Conservation (phyloP, 1,140 invertebrate genomes). For the Fopius arisanus region DNA sequence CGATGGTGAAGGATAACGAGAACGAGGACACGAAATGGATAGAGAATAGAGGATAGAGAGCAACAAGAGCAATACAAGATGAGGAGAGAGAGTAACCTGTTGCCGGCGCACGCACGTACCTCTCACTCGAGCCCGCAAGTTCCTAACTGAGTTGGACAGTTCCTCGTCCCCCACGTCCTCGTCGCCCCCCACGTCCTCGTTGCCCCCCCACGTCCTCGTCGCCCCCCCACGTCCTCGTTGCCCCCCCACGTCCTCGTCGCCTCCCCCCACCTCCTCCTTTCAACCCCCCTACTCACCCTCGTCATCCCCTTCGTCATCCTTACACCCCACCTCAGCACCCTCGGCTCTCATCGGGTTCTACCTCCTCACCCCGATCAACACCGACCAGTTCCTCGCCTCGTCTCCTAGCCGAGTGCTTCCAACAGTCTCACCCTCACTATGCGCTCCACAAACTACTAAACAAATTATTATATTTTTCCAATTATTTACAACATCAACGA, state of each 20-base stretch:
- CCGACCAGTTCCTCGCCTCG: constrained; percentile 38
- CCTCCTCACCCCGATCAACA: neutral
- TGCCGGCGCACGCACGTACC: constrained; percentile 53
- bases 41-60: too few species aligned
- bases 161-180: too few species aligned
- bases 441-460: constrained; percentile 14
- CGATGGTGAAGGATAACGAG: constrained; percentile 19
- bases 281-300: constrained; percentile 26
- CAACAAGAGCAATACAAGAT: neutral
- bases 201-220: too few species aligned
- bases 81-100: constrained; percentile 50
- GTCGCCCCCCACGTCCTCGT: too few species aligned
- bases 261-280: neutral
- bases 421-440: constrained; percentile 30
- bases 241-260: constrained; percentile 46
- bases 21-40: constrained; percentile 12
- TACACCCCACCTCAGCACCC: neutral
- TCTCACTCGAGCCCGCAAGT: constrained; percentile 23
- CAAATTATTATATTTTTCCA: neutral
- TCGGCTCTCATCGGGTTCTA: neutral
- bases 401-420: constrained; percentile 40
- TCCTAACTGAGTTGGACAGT: too few species aligned
- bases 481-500: neutral
- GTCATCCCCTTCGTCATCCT: constrained; percentile 3
- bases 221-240: too few species aligned